phyloP scores from a whole-genome alignment of 2,797 vertebrate genomes.

The Orientallactaga sibirica region DNA sequence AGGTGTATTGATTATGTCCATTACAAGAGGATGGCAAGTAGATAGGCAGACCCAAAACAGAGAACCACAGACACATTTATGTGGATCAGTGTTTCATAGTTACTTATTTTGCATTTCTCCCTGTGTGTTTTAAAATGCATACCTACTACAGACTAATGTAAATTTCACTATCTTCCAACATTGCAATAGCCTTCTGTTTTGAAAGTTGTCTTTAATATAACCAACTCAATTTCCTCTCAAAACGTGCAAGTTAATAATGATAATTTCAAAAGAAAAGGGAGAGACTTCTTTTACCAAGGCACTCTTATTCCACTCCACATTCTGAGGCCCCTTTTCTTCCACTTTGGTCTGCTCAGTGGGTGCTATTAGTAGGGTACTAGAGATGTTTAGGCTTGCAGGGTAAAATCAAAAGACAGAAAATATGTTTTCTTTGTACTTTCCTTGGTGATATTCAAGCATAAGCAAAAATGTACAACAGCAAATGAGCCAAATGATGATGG shows the following conservation, averaged over 20 bases:
- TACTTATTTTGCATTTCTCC: background rate
- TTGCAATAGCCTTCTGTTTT: background rate
- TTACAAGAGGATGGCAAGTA: background rate
- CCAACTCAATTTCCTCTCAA: background rate
- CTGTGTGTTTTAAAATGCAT: background rate
- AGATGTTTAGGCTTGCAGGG: constrained; percentile 20
- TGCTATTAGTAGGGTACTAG: background rate
- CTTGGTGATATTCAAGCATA: constrained; percentile 69
- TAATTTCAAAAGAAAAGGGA: background rate
- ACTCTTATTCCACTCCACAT: background rate
- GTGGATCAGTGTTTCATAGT: background rate
- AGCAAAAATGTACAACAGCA: constrained; percentile 67
- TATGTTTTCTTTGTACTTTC: constrained; percentile 68
- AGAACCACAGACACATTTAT: background rate
- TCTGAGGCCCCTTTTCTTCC: background rate
- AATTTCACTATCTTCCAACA: background rate
- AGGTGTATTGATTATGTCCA: background rate
- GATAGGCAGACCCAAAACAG: background rate
- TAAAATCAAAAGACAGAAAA: constrained; percentile 65
- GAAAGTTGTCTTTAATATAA: background rate
- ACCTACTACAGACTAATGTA: background rate
- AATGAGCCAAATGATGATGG: constrained; percentile 78
- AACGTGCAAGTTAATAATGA: background rate
- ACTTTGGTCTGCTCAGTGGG: background rate
- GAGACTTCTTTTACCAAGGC: background rate